These are phyloP conservation scores for Leucophenga maculata DNA, from an alignment of 2,888 invertebrate genomes.

Conservation along the genomic window DNA sequence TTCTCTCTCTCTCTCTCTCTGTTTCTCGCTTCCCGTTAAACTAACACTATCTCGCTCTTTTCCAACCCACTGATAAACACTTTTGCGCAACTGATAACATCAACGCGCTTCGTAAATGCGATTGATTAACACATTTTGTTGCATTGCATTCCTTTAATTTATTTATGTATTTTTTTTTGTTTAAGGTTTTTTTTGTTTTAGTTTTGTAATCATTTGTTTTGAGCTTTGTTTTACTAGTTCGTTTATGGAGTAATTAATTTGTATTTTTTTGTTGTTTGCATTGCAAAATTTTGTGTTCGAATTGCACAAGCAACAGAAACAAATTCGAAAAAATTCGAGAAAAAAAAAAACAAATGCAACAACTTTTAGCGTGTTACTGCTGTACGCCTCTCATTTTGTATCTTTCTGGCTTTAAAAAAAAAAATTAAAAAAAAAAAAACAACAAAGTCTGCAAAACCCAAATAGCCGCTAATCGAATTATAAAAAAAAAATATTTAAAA, in stretches of 20 bases:
- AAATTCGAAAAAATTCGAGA: neutral
- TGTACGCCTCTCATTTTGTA: neutral
- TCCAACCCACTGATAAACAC: neutral
- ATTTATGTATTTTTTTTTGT: neutral
- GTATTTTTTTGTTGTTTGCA: slow-evolving; percentile 3
- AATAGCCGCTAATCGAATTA: slow-evolving; percentile 3
- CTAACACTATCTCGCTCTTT: neutral
- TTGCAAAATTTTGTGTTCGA: slow-evolving; percentile 33
- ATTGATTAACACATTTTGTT: slow-evolving; percentile 11
- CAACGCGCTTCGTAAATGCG: neutral
- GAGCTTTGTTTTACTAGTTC: neutral
- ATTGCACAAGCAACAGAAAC: slow-evolving; percentile 19
- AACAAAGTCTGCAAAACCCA: too few relatives aligned
- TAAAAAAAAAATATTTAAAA: neutral
- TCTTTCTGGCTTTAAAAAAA: too few relatives aligned
- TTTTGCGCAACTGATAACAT: neutral
- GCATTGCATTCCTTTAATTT: neutral
- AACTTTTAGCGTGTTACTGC: neutral
- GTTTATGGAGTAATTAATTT: neutral
- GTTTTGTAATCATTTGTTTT: neutral
- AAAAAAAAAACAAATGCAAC: slow-evolving; percentile 6
- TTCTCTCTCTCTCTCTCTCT: too few relatives aligned
- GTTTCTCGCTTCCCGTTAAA: neutral
- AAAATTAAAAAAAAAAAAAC: too few relatives aligned
- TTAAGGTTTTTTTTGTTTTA: neutral